Base-by-base conservation (phyloP, 1,140 invertebrate species). In the Pissodes strobi region DNA sequence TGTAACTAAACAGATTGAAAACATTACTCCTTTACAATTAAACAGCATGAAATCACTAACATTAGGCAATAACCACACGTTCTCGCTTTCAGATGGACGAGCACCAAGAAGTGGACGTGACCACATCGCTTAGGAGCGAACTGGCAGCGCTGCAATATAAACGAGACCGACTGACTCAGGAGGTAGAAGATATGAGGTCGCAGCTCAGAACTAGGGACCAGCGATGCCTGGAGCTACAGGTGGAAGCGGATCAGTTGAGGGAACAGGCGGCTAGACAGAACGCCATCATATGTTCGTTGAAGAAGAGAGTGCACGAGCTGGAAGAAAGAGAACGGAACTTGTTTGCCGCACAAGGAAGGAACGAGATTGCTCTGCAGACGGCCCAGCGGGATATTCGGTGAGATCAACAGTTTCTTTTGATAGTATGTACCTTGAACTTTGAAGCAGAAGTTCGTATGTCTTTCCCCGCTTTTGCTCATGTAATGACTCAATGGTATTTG, bases 221-320 rank as follows among this genome's bases (percentile, higher is more conserved):
- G 73, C 79, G 85, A 71, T 83, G 87, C 58, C 73, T 87, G 67
- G 87, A 89, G 68, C 78, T 89, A 45, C 86, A 88, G 73, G 67
- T 73, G 1, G 88, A 90, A 74, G 84, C 85, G 1, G 88, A 90
- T 69, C 86, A 88, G 70, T 76, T 92, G 1, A 82, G 90, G 23
- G 89, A 92, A 65, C 90, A 92, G 79, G 84, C 89, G 30, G 90
- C 90, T 0, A 79, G 91, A 30, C 90, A 93, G 76, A 90, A 87
- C 71, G 86, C 90, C 0, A 82, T 92, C 23, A 90, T 92, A 62
- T 84, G 83, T 5, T 91, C 90, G 0, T 81, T 92, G 15, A 88
- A 89, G 72, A 89, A 89, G 74, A 86, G 90, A 65, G 84, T 92
- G 39, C 88, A 90, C 81, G 89, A 91, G 65, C 74, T 90, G 17